Evolutionary conservation across 92 coral and sea anemone species (phyloP).

Genomic region (Paramuricea clavata): DNA sequence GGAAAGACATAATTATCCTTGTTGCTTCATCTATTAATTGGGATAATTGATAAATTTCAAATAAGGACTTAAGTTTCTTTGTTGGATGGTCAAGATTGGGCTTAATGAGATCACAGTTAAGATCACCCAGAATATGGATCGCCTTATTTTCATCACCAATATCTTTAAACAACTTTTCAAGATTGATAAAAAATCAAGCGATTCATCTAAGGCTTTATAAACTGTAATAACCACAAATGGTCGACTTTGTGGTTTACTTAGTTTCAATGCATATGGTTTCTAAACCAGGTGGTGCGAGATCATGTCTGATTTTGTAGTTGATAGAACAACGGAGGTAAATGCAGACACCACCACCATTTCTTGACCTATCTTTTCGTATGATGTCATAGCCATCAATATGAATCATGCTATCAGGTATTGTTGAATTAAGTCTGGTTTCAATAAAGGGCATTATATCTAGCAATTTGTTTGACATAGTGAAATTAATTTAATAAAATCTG

Average conservation of each 20-base stretch:
- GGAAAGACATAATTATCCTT: neutral
- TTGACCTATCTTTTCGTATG: too few relatives aligned
- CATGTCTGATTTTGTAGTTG: too few relatives aligned
- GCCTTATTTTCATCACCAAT: constrained; percentile 16
- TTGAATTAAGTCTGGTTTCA: too few relatives aligned
- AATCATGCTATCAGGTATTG: too few relatives aligned
- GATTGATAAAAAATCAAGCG: neutral
- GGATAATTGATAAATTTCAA: constrained; percentile 19
- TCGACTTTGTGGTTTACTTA: neutral
- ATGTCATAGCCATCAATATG: too few relatives aligned
- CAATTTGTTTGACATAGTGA: too few relatives aligned
- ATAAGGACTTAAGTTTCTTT: constrained; percentile 4
- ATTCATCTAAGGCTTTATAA: neutral
- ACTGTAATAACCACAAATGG: neutral
- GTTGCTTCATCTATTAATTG: constrained; percentile 7
- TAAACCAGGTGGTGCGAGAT: too few relatives aligned
- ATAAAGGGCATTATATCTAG: too few relatives aligned
- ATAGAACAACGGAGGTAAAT: too few relatives aligned
- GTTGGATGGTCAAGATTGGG: constrained; percentile 10
- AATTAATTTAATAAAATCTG: too few relatives aligned
- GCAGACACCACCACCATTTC: too few relatives aligned
- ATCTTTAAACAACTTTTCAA: neutral
- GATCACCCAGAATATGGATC: constrained; percentile 4
- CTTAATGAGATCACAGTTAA: constrained; percentile 13
- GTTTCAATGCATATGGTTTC: too few relatives aligned